Base-by-base conservation (phyloP, 1,140 invertebrate genomes). In the Zaprionus ghesquierei region DNA sequence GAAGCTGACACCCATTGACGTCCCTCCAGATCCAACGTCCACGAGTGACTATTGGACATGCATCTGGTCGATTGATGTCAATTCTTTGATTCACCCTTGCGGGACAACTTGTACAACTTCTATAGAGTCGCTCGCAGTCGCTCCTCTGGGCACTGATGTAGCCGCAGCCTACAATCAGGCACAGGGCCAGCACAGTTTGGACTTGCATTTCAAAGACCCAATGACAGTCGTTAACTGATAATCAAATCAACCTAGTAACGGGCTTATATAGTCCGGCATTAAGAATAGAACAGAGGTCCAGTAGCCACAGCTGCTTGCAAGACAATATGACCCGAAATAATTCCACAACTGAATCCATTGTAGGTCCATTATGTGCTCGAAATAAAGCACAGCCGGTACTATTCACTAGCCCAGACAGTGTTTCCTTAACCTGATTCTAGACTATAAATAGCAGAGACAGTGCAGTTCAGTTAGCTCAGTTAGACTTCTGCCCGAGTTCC, bases 131-230 rank as follows among this genome's bases (percentile, higher is more conserved):
- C 0, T 22, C 41, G 3, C 80, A 84, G 15, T 84, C 71, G 8
- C 20, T 22, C 3, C 20, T 20, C 58, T 71, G 79, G 4, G 61
- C 73, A 62, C 51, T 35, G 13, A 55, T 51, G 9, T 15, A 18
- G 20, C 49, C 50, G 44, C 53, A 79, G 22, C 72, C 56, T n/a
- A 64, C 44, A 3, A 79, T 35, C 35, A 84, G 31, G 20, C 72
- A 8, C 0, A 76, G 6, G 27, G 22, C 53, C 20, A 79, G 20
- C 44, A 70, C 15, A 3, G 44, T 56, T 15, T 50, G n/a, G 10
- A 70, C 54, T 22, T 79, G 69, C 80, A 84, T 84, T 58, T 46
- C 15, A 35, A 25, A 50, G 25, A 27, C 9, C 33, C 38, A n/a
- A n/a, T n/a, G n/a, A 15, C 8, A 49, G 9, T 15, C 10, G 41